phyloP scores from a whole-genome alignment of 1,140 invertebrate genomes.

The Rhopalosiphum maidis region DNA sequence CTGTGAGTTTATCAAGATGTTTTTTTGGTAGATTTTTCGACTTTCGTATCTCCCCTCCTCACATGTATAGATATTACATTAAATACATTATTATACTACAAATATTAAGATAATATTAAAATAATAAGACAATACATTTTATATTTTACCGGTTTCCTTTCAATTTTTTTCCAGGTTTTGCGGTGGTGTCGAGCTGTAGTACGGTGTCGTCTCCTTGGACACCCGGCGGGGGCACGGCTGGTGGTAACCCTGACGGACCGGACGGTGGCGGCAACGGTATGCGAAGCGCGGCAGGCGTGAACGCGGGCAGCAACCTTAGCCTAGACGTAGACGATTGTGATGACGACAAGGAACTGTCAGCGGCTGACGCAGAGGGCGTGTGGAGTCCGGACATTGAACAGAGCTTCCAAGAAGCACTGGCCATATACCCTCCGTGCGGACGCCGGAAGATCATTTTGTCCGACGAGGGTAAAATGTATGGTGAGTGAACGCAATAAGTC shows the following conservation, averaged over 20 bases:
- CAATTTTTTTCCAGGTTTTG: slow-evolving; percentile 67
- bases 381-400: slow-evolving; percentile 99
- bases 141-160: no score
- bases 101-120: not conserved
- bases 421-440: slow-evolving; percentile 99
- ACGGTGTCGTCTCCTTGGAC: slow-evolving; percentile 87
- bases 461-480: slow-evolving; percentile 99
- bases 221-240: slow-evolving; percentile 67
- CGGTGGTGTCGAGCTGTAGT: slow-evolving; percentile 73
- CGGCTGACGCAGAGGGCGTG: slow-evolving; percentile 97
- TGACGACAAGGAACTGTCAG: slow-evolving; percentile 87
- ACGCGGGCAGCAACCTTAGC: slow-evolving; percentile 69
- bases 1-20: no score
- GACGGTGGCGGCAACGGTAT: slow-evolving; percentile 64
- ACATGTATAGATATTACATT: no score
- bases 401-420: slow-evolving; percentile 99
- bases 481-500: slow-evolving; percentile 75
- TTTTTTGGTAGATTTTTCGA: no score
- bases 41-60: no score
- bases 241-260: slow-evolving; percentile 71
- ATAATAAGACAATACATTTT: no score
- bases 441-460: slow-evolving; percentile 98
- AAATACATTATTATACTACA: no score
- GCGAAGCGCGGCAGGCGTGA: slow-evolving; percentile 64
- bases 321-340: slow-evolving; percentile 84